Percentiles rank a stretch among this genome's conserved stretches.
Evolutionary conservation across 2,888 invertebrate genomes (phyloP).

Genomic region (Idaea dimidiata): DNA sequence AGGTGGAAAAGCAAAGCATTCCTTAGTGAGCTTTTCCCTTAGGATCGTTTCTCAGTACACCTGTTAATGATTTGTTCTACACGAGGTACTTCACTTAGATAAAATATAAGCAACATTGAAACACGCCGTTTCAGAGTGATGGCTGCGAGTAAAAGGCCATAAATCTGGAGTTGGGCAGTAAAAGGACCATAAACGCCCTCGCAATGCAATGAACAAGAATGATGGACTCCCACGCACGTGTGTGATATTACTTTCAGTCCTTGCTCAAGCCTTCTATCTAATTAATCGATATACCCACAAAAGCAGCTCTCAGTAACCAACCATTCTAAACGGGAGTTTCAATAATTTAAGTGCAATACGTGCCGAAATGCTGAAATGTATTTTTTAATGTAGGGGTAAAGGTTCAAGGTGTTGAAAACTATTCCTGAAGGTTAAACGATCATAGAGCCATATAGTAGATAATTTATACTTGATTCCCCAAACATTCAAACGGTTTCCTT

Average conservation of each 20-base stretch:
- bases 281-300: neutral
- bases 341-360: slow-evolving; percentile 8
- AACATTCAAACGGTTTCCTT: no score
- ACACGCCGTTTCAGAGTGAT: neutral
- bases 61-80: slow-evolving; percentile 5
- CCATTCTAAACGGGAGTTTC: neutral
- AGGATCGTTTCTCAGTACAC: no score
- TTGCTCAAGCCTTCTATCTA: neutral
- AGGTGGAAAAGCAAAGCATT: no score
- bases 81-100: slow-evolving; percentile 12
- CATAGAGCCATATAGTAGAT: no score
- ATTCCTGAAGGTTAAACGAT: no score
- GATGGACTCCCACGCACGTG: neutral
- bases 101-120: slow-evolving; percentile 8
- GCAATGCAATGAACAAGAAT: neutral
- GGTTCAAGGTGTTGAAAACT: no score
- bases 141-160: neutral
- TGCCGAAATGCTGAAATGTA: slow-evolving; percentile 6
- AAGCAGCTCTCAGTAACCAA: neutral
- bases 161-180: slow-evolving; percentile 11
- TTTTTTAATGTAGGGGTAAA: slow-evolving; percentile 10
- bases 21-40: no score
- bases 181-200: slow-evolving; percentile 16
- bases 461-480: no score
- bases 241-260: neutral